Conservation (phyloP, 2,888 invertebrate genomes). For the Orchesellides sinensis region DNA sequence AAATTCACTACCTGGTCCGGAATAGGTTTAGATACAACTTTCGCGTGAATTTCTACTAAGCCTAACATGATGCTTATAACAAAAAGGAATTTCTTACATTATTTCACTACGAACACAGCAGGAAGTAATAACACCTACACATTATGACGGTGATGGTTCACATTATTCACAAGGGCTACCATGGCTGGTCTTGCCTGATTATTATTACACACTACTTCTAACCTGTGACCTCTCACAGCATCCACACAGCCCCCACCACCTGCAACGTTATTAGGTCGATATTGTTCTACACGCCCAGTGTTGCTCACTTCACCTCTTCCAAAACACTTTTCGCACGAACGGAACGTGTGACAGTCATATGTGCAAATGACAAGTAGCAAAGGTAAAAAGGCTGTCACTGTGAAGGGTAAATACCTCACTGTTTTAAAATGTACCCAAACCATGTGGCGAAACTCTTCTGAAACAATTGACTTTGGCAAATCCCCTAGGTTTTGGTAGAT, state of each 20-base stretch:
- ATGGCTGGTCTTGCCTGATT: constrained; percentile 30
- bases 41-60: no score
- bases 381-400: constrained; percentile 38
- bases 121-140: no score
- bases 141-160: background rate
- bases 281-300: constrained; percentile 6
- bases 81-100: no score
- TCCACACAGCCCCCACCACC: background rate
- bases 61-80: no score
- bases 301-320: background rate
- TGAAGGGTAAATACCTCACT: constrained; percentile 45
- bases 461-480: constrained; percentile 41
- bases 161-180: constrained; percentile 35
- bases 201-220: constrained; percentile 33
- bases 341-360: constrained; percentile 31
- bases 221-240: background rate
- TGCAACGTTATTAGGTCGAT: constrained; percentile 23
- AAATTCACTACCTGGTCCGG: no score
- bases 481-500: constrained; percentile 54
- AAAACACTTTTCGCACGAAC: constrained; percentile 34
- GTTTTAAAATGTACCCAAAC: constrained; percentile 48
- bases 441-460: constrained; percentile 27
- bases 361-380: constrained; percentile 42
- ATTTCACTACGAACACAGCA: no score
- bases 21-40: no score